Conservation (phyloP, 2,888 invertebrate genomes). For the Lepetodrilus schrolli region DNA sequence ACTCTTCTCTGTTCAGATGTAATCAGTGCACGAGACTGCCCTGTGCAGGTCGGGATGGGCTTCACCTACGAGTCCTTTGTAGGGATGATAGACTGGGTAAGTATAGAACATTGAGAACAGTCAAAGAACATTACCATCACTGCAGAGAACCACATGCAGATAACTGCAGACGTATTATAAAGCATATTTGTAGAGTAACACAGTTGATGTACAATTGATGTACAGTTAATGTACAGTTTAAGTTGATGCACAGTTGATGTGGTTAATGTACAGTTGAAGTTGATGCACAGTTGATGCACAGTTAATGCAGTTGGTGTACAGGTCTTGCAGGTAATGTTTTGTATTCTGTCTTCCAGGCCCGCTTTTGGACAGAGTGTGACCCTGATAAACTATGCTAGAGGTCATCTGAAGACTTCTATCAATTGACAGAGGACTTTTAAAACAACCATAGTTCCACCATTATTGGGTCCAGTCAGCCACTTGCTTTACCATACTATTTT, state of each 20-base stretch:
- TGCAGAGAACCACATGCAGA: neutral
- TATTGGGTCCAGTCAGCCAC: too few species aligned
- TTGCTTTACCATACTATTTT: too few species aligned
- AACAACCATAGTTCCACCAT: too few species aligned
- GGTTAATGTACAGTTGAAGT: too few species aligned
- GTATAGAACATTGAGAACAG: neutral
- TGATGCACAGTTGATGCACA: too few species aligned
- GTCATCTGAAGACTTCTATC: too few species aligned
- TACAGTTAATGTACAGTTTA: too few species aligned
- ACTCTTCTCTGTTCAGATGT: neutral
- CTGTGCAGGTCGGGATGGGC: slow-evolving; percentile 5
- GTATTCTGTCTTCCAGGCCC: neutral
- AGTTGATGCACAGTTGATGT: too few species aligned
- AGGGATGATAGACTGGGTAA: slow-evolving; percentile 23
- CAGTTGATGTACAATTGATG: too few species aligned
- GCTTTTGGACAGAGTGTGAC: neutral
- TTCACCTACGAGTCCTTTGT: neutral
- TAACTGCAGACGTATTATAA: neutral
- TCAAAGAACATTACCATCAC: neutral
- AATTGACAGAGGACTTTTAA: too few species aligned
- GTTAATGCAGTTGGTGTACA: too few species aligned
- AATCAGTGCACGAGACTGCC: neutral
- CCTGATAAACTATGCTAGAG: neutral
- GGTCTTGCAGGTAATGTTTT: neutral
- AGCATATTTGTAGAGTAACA: neutral